A percentile compares a stretch with the other conserved stretches of the same genome.
These are phyloP conservation scores for Phragmatobia fuliginosa DNA, from an alignment of 2,888 invertebrate genomes.

Conservation along the genomic window DNA sequence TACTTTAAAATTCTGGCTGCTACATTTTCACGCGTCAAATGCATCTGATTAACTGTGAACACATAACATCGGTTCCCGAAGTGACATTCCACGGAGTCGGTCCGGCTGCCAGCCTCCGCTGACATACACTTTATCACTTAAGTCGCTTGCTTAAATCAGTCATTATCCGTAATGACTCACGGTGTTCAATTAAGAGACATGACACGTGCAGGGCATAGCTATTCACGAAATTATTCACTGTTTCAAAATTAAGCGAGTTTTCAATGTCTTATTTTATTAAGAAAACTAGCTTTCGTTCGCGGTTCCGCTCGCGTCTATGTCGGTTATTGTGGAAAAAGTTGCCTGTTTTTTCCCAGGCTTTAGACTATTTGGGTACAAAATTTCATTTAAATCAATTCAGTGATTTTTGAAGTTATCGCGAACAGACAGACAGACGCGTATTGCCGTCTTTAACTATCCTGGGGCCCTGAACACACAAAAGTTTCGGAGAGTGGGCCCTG, in stretches of 20 bases:
- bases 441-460: too few species aligned
- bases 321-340: too few species aligned
- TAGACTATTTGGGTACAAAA: too few species aligned
- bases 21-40: conserved; percentile 49
- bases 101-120: conserved; percentile 34
- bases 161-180: conserved; percentile 49
- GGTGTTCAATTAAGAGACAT: conserved; percentile 37
- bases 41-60: conserved; percentile 45
- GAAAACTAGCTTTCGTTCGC: too few species aligned
- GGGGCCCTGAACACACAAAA: too few species aligned
- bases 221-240: conserved; percentile 10
- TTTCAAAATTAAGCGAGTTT: background rate
- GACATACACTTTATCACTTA: conserved; percentile 51
- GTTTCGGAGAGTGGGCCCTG: too few species aligned
- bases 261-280: background rate
- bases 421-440: too few species aligned
- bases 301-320: too few species aligned
- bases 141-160: conserved; percentile 50
- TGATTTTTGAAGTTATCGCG: too few species aligned
- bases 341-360: too few species aligned
- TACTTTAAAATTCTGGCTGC: conserved; percentile 20
- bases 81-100: conserved; percentile 43
- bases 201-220: conserved; percentile 17
- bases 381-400: too few species aligned
- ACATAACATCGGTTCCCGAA: conserved; percentile 43